Conservation (phyloP, 2,113 vertebrate genomes). For the Gambusia holbrooki region DNA sequence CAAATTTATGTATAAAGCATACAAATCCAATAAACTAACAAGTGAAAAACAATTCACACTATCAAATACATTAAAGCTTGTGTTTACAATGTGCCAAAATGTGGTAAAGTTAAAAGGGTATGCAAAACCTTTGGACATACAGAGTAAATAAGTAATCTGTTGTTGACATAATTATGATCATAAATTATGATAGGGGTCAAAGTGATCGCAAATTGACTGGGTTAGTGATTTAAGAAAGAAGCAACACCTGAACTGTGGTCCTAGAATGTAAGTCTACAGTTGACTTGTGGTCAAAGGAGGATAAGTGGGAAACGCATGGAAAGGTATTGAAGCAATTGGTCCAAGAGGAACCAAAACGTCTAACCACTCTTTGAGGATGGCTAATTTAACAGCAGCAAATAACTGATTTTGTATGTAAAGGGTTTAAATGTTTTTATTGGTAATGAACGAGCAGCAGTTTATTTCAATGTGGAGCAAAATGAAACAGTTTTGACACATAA, state of each 20-base stretch:
- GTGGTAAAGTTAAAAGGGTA: neutral
- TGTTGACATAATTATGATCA: neutral
- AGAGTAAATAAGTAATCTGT: too few species aligned
- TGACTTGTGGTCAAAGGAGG: neutral
- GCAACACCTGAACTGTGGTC: neutral
- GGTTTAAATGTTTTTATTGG: neutral
- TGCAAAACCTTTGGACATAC: neutral
- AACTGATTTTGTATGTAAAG: neutral
- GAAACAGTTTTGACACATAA: too few species aligned
- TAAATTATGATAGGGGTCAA: too few species aligned
- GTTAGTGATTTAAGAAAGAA: neutral
- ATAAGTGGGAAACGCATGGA: neutral
- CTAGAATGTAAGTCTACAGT: neutral
- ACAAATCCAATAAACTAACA: neutral
- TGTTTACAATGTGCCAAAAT: neutral
- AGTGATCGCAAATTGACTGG: neutral
- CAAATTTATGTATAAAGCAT: constrained; percentile 2
- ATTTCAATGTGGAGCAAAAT: too few species aligned
- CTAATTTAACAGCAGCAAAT: neutral
- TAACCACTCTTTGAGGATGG: neutral
- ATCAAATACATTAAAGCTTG: neutral
- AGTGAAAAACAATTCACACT: neutral
- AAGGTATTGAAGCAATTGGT: neutral
- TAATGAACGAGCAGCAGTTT: neutral
- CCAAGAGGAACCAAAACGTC: neutral